These are phyloP conservation scores for Pollachius pollachius DNA, from an alignment of 2,113 vertebrate species.

Conservation along the genomic window DNA sequence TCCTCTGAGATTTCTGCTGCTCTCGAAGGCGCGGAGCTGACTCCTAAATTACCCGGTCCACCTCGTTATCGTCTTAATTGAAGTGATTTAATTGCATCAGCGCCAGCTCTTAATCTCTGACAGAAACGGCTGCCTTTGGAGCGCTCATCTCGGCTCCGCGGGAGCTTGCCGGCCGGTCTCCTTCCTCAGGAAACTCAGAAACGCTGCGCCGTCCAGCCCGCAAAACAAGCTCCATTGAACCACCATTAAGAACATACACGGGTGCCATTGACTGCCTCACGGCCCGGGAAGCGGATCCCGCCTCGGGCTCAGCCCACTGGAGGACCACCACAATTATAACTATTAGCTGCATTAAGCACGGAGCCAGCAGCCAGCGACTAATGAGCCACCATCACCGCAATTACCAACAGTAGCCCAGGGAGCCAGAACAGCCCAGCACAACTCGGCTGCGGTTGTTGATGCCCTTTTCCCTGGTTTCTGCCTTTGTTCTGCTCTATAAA, in stretches of 20 bases:
- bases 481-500: too few species aligned
- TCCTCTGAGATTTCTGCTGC: constrained; percentile 38
- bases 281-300: constrained; percentile 51
- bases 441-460: not conserved
- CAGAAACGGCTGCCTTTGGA: constrained; percentile 54
- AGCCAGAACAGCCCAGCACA: constrained; percentile 14
- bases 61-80: constrained; percentile 69
- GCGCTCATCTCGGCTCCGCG: constrained; percentile 57
- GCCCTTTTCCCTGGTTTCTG: too few species aligned
- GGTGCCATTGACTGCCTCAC: constrained; percentile 45
- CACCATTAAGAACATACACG: constrained; percentile 51
- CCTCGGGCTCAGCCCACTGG: constrained; percentile 33
- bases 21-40: constrained; percentile 39
- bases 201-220: constrained; percentile 28
- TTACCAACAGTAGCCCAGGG: constrained; percentile 52
- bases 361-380: constrained; percentile 51
- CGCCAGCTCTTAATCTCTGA: constrained; percentile 67
- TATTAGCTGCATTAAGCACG: constrained; percentile 53
- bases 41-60: constrained; percentile 58
- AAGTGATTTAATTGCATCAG: constrained; percentile 70
- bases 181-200: constrained; percentile 59
- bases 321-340: constrained; percentile 55
- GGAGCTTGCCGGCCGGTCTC: constrained; percentile 57
- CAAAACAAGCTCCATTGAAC: constrained; percentile 54
- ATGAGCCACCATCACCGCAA: constrained; percentile 64